phyloP scores from a whole-genome alignment of 2,797 vertebrate genomes.

The Sternarchorhynchus goeldii region DNA sequence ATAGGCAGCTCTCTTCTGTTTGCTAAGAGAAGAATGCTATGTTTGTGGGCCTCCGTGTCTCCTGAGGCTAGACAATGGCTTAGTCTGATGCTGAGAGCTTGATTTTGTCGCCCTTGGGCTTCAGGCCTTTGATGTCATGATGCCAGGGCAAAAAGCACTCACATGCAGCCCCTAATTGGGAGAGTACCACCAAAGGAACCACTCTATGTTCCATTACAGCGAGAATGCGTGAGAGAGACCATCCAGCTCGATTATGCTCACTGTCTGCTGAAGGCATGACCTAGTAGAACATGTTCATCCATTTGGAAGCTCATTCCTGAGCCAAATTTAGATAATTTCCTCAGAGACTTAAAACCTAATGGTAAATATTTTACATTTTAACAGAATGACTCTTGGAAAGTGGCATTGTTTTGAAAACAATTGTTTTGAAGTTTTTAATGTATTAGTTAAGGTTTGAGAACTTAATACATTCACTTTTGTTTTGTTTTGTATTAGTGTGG shows the following conservation, averaged over 20 bases:
- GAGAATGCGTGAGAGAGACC: slow-evolving; percentile 49
- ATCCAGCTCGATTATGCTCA: slow-evolving; percentile 56
- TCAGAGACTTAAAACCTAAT: slow-evolving; percentile 22
- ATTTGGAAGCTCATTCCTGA: slow-evolving; percentile 40
- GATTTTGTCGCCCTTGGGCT: slow-evolving; percentile 35
- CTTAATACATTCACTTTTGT: neutral
- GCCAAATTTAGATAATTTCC: slow-evolving; percentile 39
- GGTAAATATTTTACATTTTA: slow-evolving; percentile 26
- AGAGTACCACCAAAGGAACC: slow-evolving; percentile 55
- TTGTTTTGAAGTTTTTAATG: neutral
- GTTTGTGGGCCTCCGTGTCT: slow-evolving; percentile 54
- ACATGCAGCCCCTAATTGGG: slow-evolving; percentile 55
- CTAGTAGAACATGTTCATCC: slow-evolving; percentile 51
- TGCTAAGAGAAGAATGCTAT: slow-evolving; percentile 32
- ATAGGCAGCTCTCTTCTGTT: slow-evolving; percentile 25
- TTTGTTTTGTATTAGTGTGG: neutral
- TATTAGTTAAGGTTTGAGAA: neutral
- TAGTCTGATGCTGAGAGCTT: slow-evolving; percentile 44
- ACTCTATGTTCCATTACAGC: slow-evolving; percentile 50
- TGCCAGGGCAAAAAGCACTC: slow-evolving; percentile 58
- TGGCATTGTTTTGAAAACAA: neutral
- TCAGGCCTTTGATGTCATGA: slow-evolving; percentile 66
- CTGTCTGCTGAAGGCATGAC: slow-evolving; percentile 44
- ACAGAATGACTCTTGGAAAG: neutral
- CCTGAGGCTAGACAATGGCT: slow-evolving; percentile 55